Evolutionary conservation across 2,113 vertebrate species (phyloP).

Genomic region (Cynopterus brachyotis): DNA sequence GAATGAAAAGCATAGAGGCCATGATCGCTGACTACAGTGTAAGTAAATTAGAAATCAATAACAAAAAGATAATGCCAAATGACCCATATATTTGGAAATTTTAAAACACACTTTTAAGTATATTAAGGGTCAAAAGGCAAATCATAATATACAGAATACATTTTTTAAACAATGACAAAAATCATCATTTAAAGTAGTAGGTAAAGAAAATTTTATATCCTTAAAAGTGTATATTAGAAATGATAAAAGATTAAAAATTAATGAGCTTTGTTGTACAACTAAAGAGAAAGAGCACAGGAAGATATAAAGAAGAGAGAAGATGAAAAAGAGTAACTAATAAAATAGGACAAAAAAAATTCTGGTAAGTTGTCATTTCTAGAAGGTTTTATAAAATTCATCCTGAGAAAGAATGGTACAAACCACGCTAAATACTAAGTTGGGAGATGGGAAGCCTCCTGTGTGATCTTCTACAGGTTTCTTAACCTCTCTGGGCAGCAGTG

Average conservation of each 20-base stretch:
- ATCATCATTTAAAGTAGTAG: neutral
- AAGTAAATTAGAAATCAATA: slow-evolving; percentile 66
- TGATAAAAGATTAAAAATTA: slow-evolving; percentile 24
- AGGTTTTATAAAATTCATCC: neutral
- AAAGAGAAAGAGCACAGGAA: slow-evolving; percentile 17
- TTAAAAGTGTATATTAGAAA: slow-evolving; percentile 14
- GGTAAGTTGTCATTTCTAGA: neutral
- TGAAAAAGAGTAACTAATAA: neutral
- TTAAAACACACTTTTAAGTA: slow-evolving; percentile 33
- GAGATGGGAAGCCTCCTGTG: neutral
- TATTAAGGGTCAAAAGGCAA: slow-evolving; percentile 41
- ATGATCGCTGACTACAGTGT: slow-evolving; percentile 31
- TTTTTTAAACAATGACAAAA: slow-evolving; percentile 10
- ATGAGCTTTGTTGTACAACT: neutral
- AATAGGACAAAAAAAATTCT: neutral
- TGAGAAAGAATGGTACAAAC: neutral
- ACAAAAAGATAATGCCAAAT: slow-evolving; percentile 41
- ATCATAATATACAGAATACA: neutral
- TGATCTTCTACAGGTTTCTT: neutral
- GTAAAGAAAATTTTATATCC: neutral
- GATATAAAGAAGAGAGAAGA: neutral
- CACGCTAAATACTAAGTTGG: neutral
- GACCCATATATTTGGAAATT: neutral
- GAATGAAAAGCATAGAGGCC: slow-evolving; percentile 29
- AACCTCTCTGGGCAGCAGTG: neutral